Conservation (phyloP, 1,140 invertebrate genomes). For the Trichogramma pretiosum region DNA sequence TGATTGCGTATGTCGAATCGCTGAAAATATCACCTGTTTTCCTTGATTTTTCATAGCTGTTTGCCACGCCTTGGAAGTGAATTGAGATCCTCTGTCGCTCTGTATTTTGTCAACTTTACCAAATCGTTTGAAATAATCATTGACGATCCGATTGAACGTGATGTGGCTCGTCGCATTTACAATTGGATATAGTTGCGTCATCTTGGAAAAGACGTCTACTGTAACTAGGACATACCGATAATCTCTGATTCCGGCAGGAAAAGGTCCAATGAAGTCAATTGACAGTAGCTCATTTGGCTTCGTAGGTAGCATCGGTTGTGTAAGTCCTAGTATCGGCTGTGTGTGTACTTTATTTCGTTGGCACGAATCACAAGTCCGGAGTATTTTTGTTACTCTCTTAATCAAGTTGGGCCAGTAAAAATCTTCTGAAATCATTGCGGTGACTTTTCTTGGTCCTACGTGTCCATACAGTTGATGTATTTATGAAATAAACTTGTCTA, state of each 20-base stretch:
- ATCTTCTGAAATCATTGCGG: too few species aligned
- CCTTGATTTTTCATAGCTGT: conserved; percentile 17
- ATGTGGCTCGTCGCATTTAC: conserved; percentile 22
- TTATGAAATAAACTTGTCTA: too few species aligned
- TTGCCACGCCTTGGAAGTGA: conserved; percentile 16
- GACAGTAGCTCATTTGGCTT: conserved; percentile 26
- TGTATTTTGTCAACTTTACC: conserved; percentile 18
- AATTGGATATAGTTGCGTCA: conserved; percentile 28
- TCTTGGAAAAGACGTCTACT: conserved; percentile 29
- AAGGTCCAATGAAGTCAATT: conserved; percentile 28
- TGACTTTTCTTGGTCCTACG: too few species aligned
- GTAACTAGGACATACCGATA: conserved; percentile 26
- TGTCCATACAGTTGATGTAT: too few species aligned
- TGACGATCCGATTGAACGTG: conserved; percentile 15
- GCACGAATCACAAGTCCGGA: conserved; percentile 21
- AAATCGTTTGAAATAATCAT: conserved; percentile 17
- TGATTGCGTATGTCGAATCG: conserved; percentile 19
- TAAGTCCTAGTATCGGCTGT: conserved; percentile 1
- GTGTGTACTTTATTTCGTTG: conserved; percentile 17
- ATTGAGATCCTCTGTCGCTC: conserved; percentile 23
- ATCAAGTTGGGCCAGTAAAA: conserved; percentile 23
- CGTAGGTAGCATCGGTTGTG: conserved; percentile 14
- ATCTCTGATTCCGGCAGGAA: conserved; percentile 21
- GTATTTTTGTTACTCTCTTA: conserved; percentile 14
- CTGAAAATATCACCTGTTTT: conserved; percentile 22